Base-by-base conservation (phyloP, 2,797 vertebrate genomes). In the Perdix hodgsoniae region DNA sequence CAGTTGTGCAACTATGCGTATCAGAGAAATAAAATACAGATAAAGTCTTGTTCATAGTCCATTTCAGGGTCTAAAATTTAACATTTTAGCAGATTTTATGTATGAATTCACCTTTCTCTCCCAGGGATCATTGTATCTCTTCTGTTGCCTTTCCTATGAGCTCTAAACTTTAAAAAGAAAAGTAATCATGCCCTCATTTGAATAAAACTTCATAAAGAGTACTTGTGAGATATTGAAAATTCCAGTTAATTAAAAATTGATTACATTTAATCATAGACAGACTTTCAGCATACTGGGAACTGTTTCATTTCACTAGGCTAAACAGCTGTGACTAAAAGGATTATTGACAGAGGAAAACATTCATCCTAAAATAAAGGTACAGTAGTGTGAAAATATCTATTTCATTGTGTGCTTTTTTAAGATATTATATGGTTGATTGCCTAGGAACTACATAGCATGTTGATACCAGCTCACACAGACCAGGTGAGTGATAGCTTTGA, bases 161-260 rank as follows among this genome's bases (percentile, higher is more conserved):
- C 73, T 72, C 47, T 57, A 83, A 74, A 94, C 74, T 93, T 93
- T 61, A 61, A 70, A 91, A 93, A 91, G 50, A 86, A 80, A 94
- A 80, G 82, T 86, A 92, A 95, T 90, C 44, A 70, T 76, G 40
- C 42, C 33, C 44, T 94, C 56, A 91, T 95, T 94, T 93, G 76
- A 94, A 88, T 94, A 91, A 95, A 95, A 90, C 79, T 91, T 95
- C 24, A 85, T 66, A 73, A 91, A 95, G 77, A 61, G 63, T 39
- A 71, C 67, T 95, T 79, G 37, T 0, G 4, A 90, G 79, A 67
- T 81, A 89, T 17, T 91, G 74, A 93, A 93, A 95, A 91, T 90
- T 93, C 83, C 18, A 77, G 79, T 94, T 95, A 95, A 96, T 96
- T 96, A 95, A 96, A 95, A 95, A 79, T 71, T 94, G 87, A 94